Evolutionary conservation across 2,888 invertebrate genomes (phyloP).

Genomic region (Ennomos erosarius): DNA sequence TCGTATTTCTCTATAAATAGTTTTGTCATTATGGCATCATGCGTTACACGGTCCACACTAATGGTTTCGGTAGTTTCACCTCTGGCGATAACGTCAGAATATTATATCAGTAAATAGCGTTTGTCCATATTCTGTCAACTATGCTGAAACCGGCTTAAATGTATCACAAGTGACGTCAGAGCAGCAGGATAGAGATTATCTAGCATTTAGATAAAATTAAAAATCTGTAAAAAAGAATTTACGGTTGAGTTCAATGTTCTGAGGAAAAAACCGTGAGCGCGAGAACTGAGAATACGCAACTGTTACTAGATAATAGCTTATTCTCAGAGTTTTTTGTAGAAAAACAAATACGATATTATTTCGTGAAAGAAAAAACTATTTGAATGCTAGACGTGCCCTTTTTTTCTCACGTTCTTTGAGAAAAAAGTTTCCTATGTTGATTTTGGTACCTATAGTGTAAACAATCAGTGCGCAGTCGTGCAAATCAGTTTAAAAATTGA

Average conservation of each 20-base stretch:
- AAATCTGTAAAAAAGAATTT: constrained; percentile 33
- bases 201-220: constrained; percentile 64
- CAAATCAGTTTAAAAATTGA: no score
- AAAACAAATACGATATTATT: no score
- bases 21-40: constrained; percentile 49
- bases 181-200: constrained; percentile 60
- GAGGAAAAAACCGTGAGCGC: constrained; percentile 25
- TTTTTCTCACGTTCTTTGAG: no score
- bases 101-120: constrained; percentile 62
- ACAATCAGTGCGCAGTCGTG: no score
- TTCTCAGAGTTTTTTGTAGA: no score
- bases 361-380: no score
- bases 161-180: constrained; percentile 65
- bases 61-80: constrained; percentile 67
- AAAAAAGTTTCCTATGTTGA: no score
- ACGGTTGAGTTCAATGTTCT: constrained; percentile 27
- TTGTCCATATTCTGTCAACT: constrained; percentile 68
- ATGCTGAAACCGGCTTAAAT: constrained; percentile 65
- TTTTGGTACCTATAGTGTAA: no score
- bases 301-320: background rate
- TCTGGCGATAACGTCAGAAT: constrained; percentile 69
- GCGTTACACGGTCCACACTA: constrained; percentile 56
- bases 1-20: constrained; percentile 43
- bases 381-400: no score
- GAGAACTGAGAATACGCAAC: constrained; percentile 12